Base-by-base conservation (phyloP, 2,888 invertebrate species). In the Pecten maximus region DNA sequence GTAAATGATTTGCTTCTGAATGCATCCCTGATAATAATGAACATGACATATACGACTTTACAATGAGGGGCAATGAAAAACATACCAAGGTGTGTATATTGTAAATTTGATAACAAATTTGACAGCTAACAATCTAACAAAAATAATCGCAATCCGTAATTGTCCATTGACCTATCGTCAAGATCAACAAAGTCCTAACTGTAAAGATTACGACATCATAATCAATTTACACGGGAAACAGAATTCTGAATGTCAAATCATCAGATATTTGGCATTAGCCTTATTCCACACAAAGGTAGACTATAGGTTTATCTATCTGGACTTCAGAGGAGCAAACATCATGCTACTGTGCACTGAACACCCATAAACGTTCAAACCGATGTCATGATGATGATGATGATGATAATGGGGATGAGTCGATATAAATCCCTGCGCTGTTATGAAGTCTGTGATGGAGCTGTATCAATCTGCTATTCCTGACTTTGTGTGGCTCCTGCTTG, bases 121-220 rank as follows among this genome's bases (percentile, higher is more conserved):
- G 15, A 74, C 35, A 35, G 28, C 74, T 74, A 74, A 74, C 23
- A 74, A 74, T 74, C 74, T 74, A 74, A 28, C 74, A 74, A 74
- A 74, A 74, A 74, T 35, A 74, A 35, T 74, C 35, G 28, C 74
- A 74, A 74, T 74, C 74, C 74, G 60, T 60, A 74, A 74, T 74
- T 35, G 16, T 28, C 74, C 4, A 28, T 35, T 74, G 60, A 8
- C 23, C 60, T 74, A 74, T 74, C 35, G 15, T 15, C 74, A 74
- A 0, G 10, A 74, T 12, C 35, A 10, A 8, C 35, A 28, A n/a
- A 8, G 16, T 50, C 50, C 50, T 50, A 50, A 50, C 50, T n/a
- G 28, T n/a, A n/a, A 54, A n/a, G 60, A 60, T 60, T n/a, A 60
- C 4, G n/a, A 74, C 35, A 74, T 74, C 35, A 8, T 74, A 74